A percentile compares a stretch with the other conserved stretches of the same genome.
phyloP scores from a whole-genome alignment of 2,113 vertebrate species.

The Sus scrofa region DNA sequence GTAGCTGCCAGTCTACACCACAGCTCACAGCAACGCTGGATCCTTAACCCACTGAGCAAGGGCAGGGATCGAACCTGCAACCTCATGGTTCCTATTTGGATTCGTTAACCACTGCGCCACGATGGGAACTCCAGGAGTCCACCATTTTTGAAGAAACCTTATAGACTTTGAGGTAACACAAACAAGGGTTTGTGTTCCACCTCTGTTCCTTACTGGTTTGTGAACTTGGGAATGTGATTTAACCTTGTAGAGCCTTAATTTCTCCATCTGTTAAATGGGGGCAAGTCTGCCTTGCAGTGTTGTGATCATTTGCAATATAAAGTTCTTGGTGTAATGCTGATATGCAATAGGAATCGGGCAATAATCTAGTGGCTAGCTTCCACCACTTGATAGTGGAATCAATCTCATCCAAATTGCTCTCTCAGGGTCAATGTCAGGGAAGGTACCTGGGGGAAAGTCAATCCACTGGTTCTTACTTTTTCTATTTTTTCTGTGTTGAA shows the following conservation, averaged over 20 bases:
- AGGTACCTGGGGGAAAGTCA: background rate
- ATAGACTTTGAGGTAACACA: background rate
- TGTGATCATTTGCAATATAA: background rate
- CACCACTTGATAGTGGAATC: background rate
- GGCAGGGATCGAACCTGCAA: too few relatives aligned
- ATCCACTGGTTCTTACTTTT: background rate
- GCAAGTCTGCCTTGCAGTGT: background rate
- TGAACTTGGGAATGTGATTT: conserved; percentile 2
- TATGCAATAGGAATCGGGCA: background rate
- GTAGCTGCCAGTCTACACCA: too few relatives aligned
- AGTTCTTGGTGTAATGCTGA: conserved; percentile 15
- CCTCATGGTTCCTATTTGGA: too few relatives aligned
- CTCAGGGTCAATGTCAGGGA: conserved; percentile 6
- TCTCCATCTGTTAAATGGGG: background rate
- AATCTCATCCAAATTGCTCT: background rate
- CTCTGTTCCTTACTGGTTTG: background rate
- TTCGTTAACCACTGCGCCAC: too few relatives aligned
- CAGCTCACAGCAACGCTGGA: too few relatives aligned
- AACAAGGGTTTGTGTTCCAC: background rate
- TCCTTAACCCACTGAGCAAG: too few relatives aligned
- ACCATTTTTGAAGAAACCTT: conserved; percentile 50
- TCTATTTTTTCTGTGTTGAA: background rate
- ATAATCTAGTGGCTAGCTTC: conserved; percentile 6
- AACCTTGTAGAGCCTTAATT: background rate
- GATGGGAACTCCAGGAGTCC: too few relatives aligned